Evolutionary conservation across 2,113 vertebrate species (phyloP), one percentile per base, ranked within the genome.

Genomic region (Pandion haliaetus): DNA sequence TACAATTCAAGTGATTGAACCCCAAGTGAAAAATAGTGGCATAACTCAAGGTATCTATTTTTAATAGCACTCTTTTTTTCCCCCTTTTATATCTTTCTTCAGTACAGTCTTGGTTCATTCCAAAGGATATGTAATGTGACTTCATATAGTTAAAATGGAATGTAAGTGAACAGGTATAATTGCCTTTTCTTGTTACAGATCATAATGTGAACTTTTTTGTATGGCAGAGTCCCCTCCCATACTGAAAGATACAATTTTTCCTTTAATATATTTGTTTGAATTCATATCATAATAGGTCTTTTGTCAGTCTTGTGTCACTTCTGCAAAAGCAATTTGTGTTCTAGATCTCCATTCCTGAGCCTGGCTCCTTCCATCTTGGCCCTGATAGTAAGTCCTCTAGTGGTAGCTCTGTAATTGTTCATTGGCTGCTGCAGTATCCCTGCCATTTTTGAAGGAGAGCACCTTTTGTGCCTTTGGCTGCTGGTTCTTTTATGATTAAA

Each of bases 1-100:
- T 93, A 99, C 99, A 92, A 98, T 99, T 95, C 98, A 99, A 98
- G 99, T 99, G 82, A 95, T 98, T 96, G 99, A 99, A 97, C 99
- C 99, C 8, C 70, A 82, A 49, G 32, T 97, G 79, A 98, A 98
- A 98, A 99, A 99, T 86, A 99, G 99, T 32, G 99, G 99, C 91
- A 97, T 99, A 40, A 93, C 63, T 96, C 99, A 99, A 98, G 99
- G 99, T 99, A 98, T 95, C 52, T 98, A 58, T 92, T 96, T 94
- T 93, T 94, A 92, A 55, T 86, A 91, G 32, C 42, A 47, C 26
- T 57, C 6, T 31, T 28, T 65, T 74, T 49, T 24, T 28, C 21
- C 12, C 2, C 45, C 6, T 24, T 90, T 45, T 85, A 14, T 86
- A 13, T 42, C 36, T 91, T 71, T 86, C 17, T 82, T 50, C 23